These are phyloP conservation scores for Apoderus coryli DNA, from an alignment of 2,888 invertebrate species.

Conservation along the genomic window DNA sequence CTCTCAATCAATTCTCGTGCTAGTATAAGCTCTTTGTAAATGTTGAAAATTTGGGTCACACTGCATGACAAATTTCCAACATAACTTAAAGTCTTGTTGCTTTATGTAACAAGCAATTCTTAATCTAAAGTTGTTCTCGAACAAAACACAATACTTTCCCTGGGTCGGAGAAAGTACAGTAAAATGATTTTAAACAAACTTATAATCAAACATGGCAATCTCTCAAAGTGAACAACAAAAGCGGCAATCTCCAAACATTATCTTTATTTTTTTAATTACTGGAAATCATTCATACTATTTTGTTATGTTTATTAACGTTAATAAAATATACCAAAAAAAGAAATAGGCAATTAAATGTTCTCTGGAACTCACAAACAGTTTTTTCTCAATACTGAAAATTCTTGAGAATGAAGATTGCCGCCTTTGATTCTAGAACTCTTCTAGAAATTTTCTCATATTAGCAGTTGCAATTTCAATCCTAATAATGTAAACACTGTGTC, in stretches of 20 bases:
- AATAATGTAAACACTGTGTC: too few relatives aligned
- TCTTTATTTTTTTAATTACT: conserved; percentile 1
- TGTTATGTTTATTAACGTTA: conserved; percentile 1
- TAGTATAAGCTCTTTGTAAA: too few relatives aligned
- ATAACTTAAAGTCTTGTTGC: too few relatives aligned
- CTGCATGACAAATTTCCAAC: too few relatives aligned
- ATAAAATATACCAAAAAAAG: conserved; percentile 1
- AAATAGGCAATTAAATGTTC: conserved; percentile 2
- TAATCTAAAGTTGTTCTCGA: too few relatives aligned
- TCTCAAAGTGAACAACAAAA: conserved; percentile 2
- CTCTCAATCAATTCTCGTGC: too few relatives aligned
- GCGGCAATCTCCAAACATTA: conserved; percentile 2
- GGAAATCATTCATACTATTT: conserved; percentile 1
- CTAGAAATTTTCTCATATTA: too few relatives aligned
- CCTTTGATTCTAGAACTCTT: conserved; percentile 2
- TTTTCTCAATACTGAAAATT: conserved; percentile 1
- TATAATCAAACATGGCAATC: conserved; percentile 2
- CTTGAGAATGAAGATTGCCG: conserved; percentile 1
- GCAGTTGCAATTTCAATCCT: too few relatives aligned
- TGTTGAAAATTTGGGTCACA: too few relatives aligned
- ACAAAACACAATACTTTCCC: too few relatives aligned
- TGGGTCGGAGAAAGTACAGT: too few relatives aligned
- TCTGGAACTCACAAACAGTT: conserved; percentile 3
- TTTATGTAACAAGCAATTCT: too few relatives aligned
- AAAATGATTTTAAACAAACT: conserved; percentile 1